Conservation (phyloP, 92 coral and sea anemone species). For the Zoanthus sansibaricus region DNA sequence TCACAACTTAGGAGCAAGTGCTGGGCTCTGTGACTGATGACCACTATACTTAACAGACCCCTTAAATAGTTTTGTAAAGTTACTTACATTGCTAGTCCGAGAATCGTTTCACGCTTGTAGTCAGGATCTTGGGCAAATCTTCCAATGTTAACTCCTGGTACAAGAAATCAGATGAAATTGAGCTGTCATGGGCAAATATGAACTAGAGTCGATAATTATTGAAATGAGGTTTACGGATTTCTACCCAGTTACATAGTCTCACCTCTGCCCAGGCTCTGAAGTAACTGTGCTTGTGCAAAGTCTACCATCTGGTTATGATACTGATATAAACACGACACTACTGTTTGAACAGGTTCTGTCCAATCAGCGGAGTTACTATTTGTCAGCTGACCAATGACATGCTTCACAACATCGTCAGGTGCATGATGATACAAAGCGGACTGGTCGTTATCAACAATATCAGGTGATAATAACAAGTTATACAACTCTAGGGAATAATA, state of each 20-base stretch:
- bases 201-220: neutral
- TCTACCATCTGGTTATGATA: conserved; percentile 94
- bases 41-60: too few relatives aligned
- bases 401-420: conserved; percentile 86
- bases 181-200: neutral
- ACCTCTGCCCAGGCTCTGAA: conserved; percentile 95
- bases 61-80: neutral
- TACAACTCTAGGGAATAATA: conserved; percentile 86
- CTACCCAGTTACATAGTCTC: neutral
- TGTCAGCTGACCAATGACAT: conserved; percentile 71
- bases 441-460: conserved; percentile 44
- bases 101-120: conserved; percentile 93
- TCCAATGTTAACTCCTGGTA: conserved; percentile 91
- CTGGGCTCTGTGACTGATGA: too few relatives aligned
- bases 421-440: conserved; percentile 75
- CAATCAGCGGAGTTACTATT: conserved; percentile 62
- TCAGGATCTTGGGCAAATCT: conserved; percentile 95
- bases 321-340: conserved; percentile 63
- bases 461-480: conserved; percentile 57
- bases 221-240: neutral
- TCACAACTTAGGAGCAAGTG: too few relatives aligned
- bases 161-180: neutral
- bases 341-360: conserved; percentile 67
- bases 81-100: conserved; percentile 93
- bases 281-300: conserved; percentile 92